phyloP scores from a whole-genome alignment of 2,888 invertebrate species.

The Lasioglossum figueresi region DNA sequence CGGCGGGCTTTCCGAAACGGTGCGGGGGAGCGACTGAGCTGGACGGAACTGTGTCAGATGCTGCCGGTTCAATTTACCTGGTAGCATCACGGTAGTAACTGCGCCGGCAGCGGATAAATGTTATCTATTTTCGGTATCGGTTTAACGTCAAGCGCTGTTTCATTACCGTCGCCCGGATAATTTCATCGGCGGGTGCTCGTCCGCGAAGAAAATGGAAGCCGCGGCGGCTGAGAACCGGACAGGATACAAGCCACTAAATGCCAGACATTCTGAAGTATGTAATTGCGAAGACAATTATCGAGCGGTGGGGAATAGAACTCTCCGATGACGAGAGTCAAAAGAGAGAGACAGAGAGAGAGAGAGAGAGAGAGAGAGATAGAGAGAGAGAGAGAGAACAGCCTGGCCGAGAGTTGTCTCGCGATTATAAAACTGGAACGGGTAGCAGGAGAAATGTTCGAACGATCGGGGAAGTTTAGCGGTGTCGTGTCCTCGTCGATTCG shows the following conservation, averaged over 20 bases:
- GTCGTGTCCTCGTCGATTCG: constrained; percentile 36
- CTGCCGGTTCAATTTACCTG: background rate
- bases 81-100: background rate
- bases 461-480: constrained; percentile 37
- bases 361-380: background rate
- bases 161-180: constrained; percentile 32
- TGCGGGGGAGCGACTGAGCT: background rate
- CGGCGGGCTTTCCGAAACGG: background rate
- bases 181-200: background rate
- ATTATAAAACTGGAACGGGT: constrained; percentile 32
- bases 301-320: background rate
- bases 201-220: background rate
- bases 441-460: background rate
- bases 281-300: constrained; percentile 50
- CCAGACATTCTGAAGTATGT: constrained; percentile 22
- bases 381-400: background rate
- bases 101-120: constrained; percentile 11
- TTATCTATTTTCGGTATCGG: constrained; percentile 4
- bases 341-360: background rate
- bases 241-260: background rate
- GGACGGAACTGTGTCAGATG: constrained; percentile 10
- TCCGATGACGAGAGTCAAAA: background rate
- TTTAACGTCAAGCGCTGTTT: constrained; percentile 17
- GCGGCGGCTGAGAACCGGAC: background rate
- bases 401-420: constrained; percentile 8